Base-by-base conservation (phyloP, 2,113 vertebrate species). In the Halcyon senegalensis region DNA sequence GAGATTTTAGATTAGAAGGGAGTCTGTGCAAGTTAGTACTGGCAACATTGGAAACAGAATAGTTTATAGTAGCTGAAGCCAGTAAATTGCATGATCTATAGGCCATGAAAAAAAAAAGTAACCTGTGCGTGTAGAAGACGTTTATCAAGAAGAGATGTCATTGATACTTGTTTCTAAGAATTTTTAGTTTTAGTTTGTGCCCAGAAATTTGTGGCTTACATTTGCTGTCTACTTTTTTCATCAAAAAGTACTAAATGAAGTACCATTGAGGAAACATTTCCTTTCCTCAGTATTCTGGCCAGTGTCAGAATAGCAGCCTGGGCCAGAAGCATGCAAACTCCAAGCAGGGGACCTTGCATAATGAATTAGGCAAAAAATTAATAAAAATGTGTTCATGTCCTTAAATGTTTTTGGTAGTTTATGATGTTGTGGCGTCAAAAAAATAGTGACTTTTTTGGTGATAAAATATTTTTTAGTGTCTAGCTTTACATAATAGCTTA, bases 1-100 rank as follows among this genome's bases (percentile, higher is more conserved):
- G 74, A 87, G 96, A 97, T 96, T 84, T 85, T 85, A 94, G 93
- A 94, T 96, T 93, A 95, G 78, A 82, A 87, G 39, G 82, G n/a
- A 10, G 31, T 73, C 78, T 91, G 53, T 95, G 78, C 96, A 93
- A 88, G 95, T 96, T 69, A 63, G 59, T 88, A 70, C 93, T 88
- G 92, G 95, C 75, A 91, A 5, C 2, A 1, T 69, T 79, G 2
- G 2, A 53, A 94, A 62, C 10, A 7, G 48, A 51, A 43, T 35
- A 28, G 9, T 70, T 85, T 86, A 46, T 53, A 69, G 67, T 51
- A 85, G 53, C n/a, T 86, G 68, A 73, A 95, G 50, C 81, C 77
- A 68, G 30, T 87, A 66, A 72, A 44, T 14, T 35, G 28, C 53
- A 70, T 1, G 3, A 41, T 77, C 44, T 58, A 33, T 39, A 93